Conservation (phyloP, 2,888 invertebrate species). For the Choreutis nemorana region DNA sequence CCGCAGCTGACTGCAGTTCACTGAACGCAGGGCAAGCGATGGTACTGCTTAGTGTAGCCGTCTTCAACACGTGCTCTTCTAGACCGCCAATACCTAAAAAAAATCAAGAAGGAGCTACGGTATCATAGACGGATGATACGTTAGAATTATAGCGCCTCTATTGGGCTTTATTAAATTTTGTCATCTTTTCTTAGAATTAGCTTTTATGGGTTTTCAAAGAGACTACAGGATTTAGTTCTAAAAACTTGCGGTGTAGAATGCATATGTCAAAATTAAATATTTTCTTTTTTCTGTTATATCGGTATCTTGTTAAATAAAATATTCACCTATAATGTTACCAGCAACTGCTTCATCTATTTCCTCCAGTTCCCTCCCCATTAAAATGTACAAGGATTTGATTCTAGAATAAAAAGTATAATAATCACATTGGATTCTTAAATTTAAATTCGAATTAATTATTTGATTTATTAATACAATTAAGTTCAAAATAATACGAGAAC, state of each 20-base stretch:
- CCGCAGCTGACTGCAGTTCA: conserved; percentile 77
- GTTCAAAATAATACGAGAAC: no score
- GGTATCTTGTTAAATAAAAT: neutral
- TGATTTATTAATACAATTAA: neutral
- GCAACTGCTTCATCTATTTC: conserved; percentile 80
- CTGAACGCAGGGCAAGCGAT: conserved; percentile 87
- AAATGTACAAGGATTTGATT: conserved; percentile 82
- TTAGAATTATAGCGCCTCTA: no score
- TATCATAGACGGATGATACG: no score
- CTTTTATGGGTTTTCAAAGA: no score
- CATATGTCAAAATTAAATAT: neutral
- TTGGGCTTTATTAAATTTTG: no score
- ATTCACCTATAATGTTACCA: conserved; percentile 85
- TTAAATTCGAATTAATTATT: no score
- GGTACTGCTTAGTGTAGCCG: conserved; percentile 86
- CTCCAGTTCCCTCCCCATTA: conserved; percentile 94
- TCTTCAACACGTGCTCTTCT: conserved; percentile 85
- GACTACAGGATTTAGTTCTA: neutral
- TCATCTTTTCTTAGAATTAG: no score
- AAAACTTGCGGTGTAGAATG: neutral
- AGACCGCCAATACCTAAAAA: conserved; percentile 81
- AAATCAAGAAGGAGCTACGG: no score
- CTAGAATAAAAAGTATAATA: conserved; percentile 26
- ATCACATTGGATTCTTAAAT: neutral
- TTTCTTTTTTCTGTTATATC: neutral